Evolutionary conservation across 2,113 vertebrate genomes (phyloP).

Genomic region (Mus pahari): DNA sequence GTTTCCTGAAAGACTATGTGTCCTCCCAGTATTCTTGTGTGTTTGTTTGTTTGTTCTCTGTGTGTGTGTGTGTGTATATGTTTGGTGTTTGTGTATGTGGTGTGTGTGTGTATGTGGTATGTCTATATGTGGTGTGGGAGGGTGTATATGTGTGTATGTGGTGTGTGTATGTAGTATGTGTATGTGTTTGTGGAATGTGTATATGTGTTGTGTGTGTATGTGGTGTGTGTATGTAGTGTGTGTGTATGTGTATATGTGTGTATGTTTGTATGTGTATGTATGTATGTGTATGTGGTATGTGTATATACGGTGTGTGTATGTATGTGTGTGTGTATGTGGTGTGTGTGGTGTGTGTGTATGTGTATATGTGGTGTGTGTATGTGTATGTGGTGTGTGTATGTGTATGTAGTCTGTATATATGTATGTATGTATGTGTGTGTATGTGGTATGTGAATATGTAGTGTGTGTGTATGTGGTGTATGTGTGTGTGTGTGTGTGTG

Average conservation of each 20-base stretch:
- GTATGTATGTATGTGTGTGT: neutral
- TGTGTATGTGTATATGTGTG: neutral
- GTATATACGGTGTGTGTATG: neutral
- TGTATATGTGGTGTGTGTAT: neutral
- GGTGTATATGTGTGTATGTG: neutral
- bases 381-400: neutral
- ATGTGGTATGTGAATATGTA: neutral
- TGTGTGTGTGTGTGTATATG: neutral
- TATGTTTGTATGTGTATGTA: neutral
- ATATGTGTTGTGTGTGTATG: neutral
- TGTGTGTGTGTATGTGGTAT: neutral
- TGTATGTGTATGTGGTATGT: neutral
- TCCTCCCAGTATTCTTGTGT: neutral
- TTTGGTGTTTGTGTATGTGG: neutral
- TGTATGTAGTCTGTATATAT: neutral
- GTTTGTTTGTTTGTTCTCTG: neutral
- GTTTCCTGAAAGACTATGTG: neutral
- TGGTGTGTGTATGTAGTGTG: neutral
- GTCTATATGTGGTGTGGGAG: neutral
- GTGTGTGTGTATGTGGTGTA: neutral
- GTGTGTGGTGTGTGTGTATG: neutral
- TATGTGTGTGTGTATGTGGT: neutral
- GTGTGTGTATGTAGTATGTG: too few relatives aligned
- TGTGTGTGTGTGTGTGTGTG: too few relatives aligned
- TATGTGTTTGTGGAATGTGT: neutral